Evolutionary conservation across 2,113 vertebrate species (phyloP).

Genomic region (Aleadryas rufinucha): DNA sequence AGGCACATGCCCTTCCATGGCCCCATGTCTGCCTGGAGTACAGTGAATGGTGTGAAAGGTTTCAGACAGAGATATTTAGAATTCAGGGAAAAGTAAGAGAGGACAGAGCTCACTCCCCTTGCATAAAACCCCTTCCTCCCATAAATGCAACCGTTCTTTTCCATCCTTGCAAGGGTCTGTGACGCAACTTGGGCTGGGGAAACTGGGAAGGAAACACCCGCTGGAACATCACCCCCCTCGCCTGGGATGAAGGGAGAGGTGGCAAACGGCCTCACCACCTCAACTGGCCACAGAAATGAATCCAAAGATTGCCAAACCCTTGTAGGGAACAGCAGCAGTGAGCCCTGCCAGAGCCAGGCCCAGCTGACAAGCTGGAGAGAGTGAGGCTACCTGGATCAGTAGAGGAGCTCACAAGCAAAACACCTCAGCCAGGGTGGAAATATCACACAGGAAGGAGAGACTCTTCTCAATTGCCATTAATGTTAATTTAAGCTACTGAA

Average conservation of each 20-base stretch:
- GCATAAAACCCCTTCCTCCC: slow-evolving; percentile 4
- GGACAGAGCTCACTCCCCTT: background rate
- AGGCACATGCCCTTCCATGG: background rate
- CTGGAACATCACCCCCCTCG: background rate
- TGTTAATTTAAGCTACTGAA: slow-evolving; percentile 8
- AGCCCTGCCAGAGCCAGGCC: background rate
- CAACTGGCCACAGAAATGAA: slow-evolving; percentile 19
- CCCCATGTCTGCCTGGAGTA: background rate
- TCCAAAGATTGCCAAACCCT: slow-evolving; percentile 41
- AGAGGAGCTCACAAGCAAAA: background rate
- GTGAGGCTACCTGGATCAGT: background rate
- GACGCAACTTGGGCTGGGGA: slow-evolving; percentile 39
- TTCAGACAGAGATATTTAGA: background rate
- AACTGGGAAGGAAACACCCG: background rate
- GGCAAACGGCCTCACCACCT: slow-evolving; percentile 19
- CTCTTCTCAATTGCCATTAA: background rate
- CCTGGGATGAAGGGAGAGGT: slow-evolving; percentile 33
- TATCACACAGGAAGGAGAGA: slow-evolving; percentile 30
- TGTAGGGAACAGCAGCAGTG: background rate
- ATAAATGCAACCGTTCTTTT: background rate
- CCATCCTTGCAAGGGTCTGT: slow-evolving; percentile 26
- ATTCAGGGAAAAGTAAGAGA: background rate
- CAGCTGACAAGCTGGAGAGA: background rate
- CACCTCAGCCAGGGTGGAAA: background rate
- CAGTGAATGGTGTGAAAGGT: background rate